A percentile compares a stretch with the other conserved stretches of the same genome.
phyloP scores from a whole-genome alignment of 2,888 invertebrate genomes.

The Tupiocoris notatus region DNA sequence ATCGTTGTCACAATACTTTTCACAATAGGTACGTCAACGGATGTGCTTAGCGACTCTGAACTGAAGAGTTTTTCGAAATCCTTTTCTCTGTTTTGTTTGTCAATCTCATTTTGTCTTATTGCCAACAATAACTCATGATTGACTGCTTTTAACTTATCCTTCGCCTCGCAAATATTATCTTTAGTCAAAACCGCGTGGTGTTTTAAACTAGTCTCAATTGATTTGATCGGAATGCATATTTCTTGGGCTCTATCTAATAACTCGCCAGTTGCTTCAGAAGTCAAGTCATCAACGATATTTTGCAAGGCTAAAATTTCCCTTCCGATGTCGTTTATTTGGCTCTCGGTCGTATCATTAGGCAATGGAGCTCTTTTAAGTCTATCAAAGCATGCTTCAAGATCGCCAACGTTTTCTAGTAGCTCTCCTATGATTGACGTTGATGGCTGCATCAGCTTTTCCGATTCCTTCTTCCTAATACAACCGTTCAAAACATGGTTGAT shows the following conservation, averaged over 20 bases:
- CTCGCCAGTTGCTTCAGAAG: conserved; percentile 31
- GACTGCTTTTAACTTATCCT: conserved; percentile 18
- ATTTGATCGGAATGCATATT: conserved; percentile 37
- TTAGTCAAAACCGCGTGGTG: conserved; percentile 16
- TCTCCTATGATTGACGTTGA: conserved; percentile 35
- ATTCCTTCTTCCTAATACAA: conserved; percentile 26
- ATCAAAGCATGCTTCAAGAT: conserved; percentile 30
- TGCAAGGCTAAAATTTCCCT: conserved; percentile 38
- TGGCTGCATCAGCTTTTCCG: conserved; percentile 35
- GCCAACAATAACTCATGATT: conserved; percentile 13
- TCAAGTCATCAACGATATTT: conserved; percentile 34
- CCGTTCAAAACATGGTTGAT: conserved; percentile 31
- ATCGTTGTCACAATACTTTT: conserved; percentile 36
- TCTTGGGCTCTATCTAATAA: conserved; percentile 35
- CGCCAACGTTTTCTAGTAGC: conserved; percentile 33
- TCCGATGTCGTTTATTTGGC: conserved; percentile 24
- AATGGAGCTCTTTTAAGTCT: conserved; percentile 17
- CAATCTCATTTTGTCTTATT: conserved; percentile 19
- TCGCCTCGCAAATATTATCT: conserved; percentile 27
- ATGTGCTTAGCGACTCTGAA: conserved; percentile 29
- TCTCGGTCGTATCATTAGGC: conserved; percentile 11
- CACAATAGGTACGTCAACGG: conserved; percentile 38
- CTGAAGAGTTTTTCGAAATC: conserved; percentile 43
- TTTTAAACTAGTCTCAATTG: conserved; percentile 19
- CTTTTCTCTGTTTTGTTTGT: conserved; percentile 29